Base-by-base conservation (phyloP, 2,797 vertebrate species). In the Sandelia bainsii region DNA sequence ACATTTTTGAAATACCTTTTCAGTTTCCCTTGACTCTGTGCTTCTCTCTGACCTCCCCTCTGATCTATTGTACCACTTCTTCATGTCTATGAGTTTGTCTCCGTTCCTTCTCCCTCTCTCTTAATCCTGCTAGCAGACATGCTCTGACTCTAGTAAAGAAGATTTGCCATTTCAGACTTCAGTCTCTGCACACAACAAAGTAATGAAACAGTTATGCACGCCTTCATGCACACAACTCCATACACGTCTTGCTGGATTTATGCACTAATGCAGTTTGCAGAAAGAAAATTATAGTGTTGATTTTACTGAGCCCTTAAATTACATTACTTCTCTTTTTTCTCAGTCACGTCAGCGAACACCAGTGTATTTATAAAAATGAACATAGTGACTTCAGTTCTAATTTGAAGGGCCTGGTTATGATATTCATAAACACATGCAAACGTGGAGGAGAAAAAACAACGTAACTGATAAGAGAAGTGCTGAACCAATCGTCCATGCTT, bases 161-260 rank as follows among this genome's bases (percentile, higher is more conserved):
- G 82, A 95, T 96, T 94, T 96, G 94, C 94, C 94, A 95, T 93
- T 90, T 94, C 93, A 95, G 95, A 95, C 91, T 94, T 85, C 66
- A 88, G 84, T 92, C 91, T 96, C 94, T 93, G 89, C 91, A 90
- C 91, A 95, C 92, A 92, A 94, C 88, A 62, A 89, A 91, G 93
- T 95, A 96, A 97, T 95, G 91, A 95, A 95, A 95, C 77, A 85
- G 89, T 95, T 93, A 93, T 90, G 92, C 57, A 79, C 69, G 75
- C 94, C 94, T 92, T 94, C 91, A 93, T 82, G 45, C 92, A 94
- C 87, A 91, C 81, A 72, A 59, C 70, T 70, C 72, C 80, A 82
- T 79, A 74, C 56, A 39, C 48, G 61, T 82, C 84, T 80, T 62
- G 73, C 65, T 72, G 79, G 66, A 76, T 69, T 72, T 62, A 56